Base-by-base conservation (phyloP, 2,797 vertebrate species). In the Sebastolobus altivelis region DNA sequence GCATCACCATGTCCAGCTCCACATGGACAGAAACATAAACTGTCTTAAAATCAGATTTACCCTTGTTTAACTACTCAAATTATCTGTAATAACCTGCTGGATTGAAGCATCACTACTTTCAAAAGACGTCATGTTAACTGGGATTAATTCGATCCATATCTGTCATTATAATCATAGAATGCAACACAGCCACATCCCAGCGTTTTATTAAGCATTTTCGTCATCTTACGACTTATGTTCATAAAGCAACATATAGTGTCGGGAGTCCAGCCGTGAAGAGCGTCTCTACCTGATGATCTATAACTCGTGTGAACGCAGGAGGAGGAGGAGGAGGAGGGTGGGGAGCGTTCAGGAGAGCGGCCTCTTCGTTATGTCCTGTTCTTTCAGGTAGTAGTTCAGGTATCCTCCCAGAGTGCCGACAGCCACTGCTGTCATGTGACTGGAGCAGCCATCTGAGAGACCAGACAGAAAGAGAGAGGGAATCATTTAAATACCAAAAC, bases 361-460 rank as follows among this genome's bases (percentile, higher is more conserved):
- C 82, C 95, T 94, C 92, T 96, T 96, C 0, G 96, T 96, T 65
- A 95, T 96, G 92, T 96, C 96, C 90, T 96, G 95, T 29, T 96
- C 96, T 0, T 93, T 65, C 84, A 96, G 94, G 88, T 95, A 91
- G 90, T 95, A 92, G 76, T 95, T 96, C 70, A 98, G 95, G 92
- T 96, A 97, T 67, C 96, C 97, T 1, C 96, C 97, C 70, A 97
- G 92, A 8, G 96, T 90, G 0, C 94, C 95, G 0, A 97, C 96
- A 0, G 97, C 96, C 35, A 96, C 95, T 2, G 95, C 96, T 0
- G 96, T 97, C 90, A 94, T 96, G 92, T 97, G 97, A 90, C 96
- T 96, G 71, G 97, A 97, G 31, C 97, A 97, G 61, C 95, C 96
- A 2, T 96, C 97, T 98, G 92, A 0, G 55, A 65, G 58, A 67